A percentile compares a stretch with the other conserved stretches of the same genome.
These are phyloP conservation scores for Leptopilina clavipes DNA, from an alignment of 1,140 invertebrate genomes.

Conservation along the genomic window DNA sequence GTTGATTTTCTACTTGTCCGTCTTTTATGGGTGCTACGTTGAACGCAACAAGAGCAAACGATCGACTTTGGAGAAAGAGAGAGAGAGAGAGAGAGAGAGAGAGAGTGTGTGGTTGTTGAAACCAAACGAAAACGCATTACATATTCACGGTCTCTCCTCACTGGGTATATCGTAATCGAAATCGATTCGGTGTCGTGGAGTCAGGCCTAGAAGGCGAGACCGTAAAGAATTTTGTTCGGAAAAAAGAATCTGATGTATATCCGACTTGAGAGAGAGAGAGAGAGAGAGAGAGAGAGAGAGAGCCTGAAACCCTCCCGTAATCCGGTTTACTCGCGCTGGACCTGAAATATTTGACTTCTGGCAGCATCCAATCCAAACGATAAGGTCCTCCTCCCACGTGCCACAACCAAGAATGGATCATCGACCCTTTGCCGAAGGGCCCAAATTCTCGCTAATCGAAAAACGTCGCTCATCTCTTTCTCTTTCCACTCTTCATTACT, in stretches of 20 bases:
- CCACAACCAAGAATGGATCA: constrained; percentile 19
- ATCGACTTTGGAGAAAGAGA: background rate
- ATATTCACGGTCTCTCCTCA: constrained; percentile 16
- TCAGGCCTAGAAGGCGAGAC: constrained; percentile 30
- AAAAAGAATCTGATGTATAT: constrained; percentile 34
- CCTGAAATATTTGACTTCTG: constrained; percentile 32
- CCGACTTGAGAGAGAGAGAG: background rate
- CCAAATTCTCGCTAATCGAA: constrained; percentile 31
- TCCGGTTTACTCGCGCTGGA: constrained; percentile 24
- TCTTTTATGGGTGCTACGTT: constrained; percentile 7
- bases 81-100: background rate
- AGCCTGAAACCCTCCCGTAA: constrained; percentile 17
- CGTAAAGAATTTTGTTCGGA: constrained; percentile 26
- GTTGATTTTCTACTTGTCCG: constrained; percentile 18
- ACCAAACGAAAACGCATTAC: constrained; percentile 17
- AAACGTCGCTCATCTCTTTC: constrained; percentile 25
- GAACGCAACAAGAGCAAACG: background rate
- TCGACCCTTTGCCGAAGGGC: constrained; percentile 27
- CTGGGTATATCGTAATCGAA: constrained; percentile 20
- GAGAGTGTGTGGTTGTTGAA: no score
- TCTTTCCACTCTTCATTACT: constrained; percentile 2
- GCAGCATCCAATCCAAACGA: constrained; percentile 15
- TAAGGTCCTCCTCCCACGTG: constrained; percentile 28
- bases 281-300: background rate
- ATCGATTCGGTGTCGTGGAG: constrained; percentile 16